Percentiles rank a stretch among this genome's conserved stretches.
Conservation (phyloP, 2,888 invertebrate genomes). For the Coremacera marginata region DNA sequence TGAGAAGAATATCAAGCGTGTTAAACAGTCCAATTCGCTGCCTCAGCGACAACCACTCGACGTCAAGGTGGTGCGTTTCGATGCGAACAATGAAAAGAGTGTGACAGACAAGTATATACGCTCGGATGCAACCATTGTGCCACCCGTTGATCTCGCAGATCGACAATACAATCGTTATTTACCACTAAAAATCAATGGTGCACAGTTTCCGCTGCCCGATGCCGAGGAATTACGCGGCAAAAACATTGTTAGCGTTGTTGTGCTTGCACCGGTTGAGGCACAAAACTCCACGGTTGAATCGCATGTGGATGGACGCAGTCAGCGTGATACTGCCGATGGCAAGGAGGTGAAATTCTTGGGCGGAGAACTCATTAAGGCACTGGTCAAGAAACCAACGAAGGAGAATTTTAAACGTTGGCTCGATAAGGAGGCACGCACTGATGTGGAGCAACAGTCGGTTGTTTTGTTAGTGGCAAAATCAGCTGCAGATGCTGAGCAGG, state of each 20-base stretch:
- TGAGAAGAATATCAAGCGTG: slow-evolving; percentile 72
- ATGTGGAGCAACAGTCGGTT: slow-evolving; percentile 83
- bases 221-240: slow-evolving; percentile 80
- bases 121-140: slow-evolving; percentile 78
- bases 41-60: slow-evolving; percentile 76
- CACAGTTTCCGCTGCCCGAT: slow-evolving; percentile 87
- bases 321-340: slow-evolving; percentile 73
- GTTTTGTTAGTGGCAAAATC: slow-evolving; percentile 81
- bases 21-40: slow-evolving; percentile 59
- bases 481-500: slow-evolving; percentile 72
- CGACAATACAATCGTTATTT: slow-evolving; percentile 86
- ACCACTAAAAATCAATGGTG: slow-evolving; percentile 86
- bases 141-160: slow-evolving; percentile 80
- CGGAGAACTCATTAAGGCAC: slow-evolving; percentile 80
- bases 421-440: slow-evolving; percentile 80
- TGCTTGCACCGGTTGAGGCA: slow-evolving; percentile 85
- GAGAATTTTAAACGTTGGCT: slow-evolving; percentile 87
- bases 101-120: slow-evolving; percentile 80
- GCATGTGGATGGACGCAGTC: slow-evolving; percentile 69
- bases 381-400: slow-evolving; percentile 80
- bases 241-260: slow-evolving; percentile 86
- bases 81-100: slow-evolving; percentile 81
- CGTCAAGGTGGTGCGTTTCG: slow-evolving; percentile 87
- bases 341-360: slow-evolving; percentile 81
- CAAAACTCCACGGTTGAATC: slow-evolving; percentile 52